A percentile compares a stretch with the other conserved stretches of the same genome.
Conservation (phyloP, 2,797 vertebrate species). For the Loris lydekkerianus region DNA sequence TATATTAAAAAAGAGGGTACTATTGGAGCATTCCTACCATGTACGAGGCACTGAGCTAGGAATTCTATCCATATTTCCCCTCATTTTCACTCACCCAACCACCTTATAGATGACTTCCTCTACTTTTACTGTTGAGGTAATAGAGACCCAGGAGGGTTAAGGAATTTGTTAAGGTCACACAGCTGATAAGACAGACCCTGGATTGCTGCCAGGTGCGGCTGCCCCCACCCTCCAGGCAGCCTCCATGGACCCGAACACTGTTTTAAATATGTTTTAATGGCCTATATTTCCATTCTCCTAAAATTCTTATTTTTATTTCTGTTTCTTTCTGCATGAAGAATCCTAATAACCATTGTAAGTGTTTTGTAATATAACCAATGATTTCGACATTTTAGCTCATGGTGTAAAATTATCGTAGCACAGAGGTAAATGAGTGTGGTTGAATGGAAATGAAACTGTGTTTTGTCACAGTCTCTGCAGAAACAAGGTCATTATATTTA, state of each 20-base stretch:
- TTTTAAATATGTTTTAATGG: background rate
- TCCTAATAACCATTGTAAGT: conserved; percentile 62
- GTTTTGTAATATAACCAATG: conserved; percentile 59
- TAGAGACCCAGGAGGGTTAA: background rate
- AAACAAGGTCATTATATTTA: conserved; percentile 68
- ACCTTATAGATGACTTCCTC: background rate
- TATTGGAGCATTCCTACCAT: background rate
- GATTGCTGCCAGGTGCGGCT: background rate
- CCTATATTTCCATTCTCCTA: conserved; percentile 54
- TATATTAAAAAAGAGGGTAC: background rate
- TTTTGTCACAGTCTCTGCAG: conserved; percentile 65
- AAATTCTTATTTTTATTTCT: conserved; percentile 78
- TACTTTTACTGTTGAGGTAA: background rate
- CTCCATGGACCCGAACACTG: background rate
- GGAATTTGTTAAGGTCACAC: background rate
- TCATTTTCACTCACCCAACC: background rate
- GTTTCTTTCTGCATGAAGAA: conserved; percentile 75
- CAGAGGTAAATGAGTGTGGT: conserved; percentile 64
- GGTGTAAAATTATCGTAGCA: conserved; percentile 68
- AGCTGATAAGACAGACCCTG: background rate
- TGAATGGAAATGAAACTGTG: conserved; percentile 52
- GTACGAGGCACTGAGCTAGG: background rate
- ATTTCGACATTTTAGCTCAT: conserved; percentile 63
- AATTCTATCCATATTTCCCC: background rate
- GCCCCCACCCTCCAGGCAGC: background rate